Conservation (phyloP, 1,140 invertebrate genomes). For the Grapholita molesta region DNA sequence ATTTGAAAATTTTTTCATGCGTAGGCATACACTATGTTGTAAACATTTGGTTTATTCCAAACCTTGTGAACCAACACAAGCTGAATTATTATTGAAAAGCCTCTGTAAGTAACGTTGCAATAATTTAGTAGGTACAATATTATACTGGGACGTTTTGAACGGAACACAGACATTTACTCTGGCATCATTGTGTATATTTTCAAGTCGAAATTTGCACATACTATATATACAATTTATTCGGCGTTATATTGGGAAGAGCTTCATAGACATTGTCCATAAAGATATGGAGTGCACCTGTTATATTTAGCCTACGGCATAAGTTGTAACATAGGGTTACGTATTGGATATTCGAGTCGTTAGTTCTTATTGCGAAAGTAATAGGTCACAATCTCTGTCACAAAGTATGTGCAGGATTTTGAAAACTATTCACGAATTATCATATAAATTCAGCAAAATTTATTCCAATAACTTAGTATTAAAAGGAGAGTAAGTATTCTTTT, state of each 20-base stretch:
- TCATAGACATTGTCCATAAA: conserved; percentile 2
- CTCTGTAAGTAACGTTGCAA: conserved; percentile 49
- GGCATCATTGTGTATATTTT: conserved; percentile 54
- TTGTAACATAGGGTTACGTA: neutral
- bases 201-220: conserved; percentile 3
- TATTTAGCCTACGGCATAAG: conserved; percentile 6
- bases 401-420: neutral
- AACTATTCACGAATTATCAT: neutral
- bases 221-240: conserved; percentile 9
- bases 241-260: conserved; percentile 15
- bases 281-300: conserved; percentile 12
- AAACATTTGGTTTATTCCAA: conserved; percentile 56
- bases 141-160: conserved; percentile 37
- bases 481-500: conserved; percentile 4
- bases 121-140: conserved; percentile 53
- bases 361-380: conserved; percentile 16
- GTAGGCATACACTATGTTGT: conserved; percentile 54
- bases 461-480: conserved; percentile 13
- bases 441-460: conserved; percentile 11
- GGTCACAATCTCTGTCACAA: conserved; percentile 25
- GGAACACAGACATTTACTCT: conserved; percentile 41
- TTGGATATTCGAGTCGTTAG: conserved; percentile 14
- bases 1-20: conserved; percentile 66
- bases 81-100: conserved; percentile 52
- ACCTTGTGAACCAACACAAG: conserved; percentile 41